phyloP scores from a whole-genome alignment of 2,113 vertebrate species.

The Eulacestoma nigropectus region DNA sequence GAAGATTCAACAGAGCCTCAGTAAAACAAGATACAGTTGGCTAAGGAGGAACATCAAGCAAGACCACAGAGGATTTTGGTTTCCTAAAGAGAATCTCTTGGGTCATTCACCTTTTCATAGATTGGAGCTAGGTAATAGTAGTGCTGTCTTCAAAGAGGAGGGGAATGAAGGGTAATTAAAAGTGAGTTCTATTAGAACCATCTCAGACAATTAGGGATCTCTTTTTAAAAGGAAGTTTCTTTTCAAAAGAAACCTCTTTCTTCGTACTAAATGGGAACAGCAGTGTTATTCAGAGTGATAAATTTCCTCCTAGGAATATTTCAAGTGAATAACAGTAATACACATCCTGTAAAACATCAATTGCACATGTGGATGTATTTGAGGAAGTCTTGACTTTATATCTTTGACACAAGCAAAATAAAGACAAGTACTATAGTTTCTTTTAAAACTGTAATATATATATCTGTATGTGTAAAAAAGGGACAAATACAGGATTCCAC shows the following conservation, averaged over 20 bases:
- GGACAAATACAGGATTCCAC: neutral
- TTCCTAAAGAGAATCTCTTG: neutral
- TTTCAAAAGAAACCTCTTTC: neutral
- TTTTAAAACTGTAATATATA: neutral
- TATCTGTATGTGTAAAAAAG: neutral
- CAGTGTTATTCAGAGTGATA: neutral
- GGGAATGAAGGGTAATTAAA: neutral
- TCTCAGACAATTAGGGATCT: neutral
- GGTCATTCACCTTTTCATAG: neutral
- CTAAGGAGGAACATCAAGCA: neutral
- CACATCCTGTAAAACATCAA: neutral
- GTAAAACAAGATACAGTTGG: neutral
- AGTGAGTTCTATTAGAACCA: neutral
- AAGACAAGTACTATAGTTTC: neutral
- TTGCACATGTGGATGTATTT: neutral
- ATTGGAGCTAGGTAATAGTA: neutral
- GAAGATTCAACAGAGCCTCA: neutral
- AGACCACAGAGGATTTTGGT: neutral
- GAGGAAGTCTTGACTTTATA: neutral
- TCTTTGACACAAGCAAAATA: neutral
- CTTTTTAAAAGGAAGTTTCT: neutral
- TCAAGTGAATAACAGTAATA: neutral
- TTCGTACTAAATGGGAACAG: neutral
- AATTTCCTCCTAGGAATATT: constrained; percentile 16
- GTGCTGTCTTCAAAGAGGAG: neutral